Base-by-base conservation (phyloP, 2,113 vertebrate species). In the Psittacus erithacus region DNA sequence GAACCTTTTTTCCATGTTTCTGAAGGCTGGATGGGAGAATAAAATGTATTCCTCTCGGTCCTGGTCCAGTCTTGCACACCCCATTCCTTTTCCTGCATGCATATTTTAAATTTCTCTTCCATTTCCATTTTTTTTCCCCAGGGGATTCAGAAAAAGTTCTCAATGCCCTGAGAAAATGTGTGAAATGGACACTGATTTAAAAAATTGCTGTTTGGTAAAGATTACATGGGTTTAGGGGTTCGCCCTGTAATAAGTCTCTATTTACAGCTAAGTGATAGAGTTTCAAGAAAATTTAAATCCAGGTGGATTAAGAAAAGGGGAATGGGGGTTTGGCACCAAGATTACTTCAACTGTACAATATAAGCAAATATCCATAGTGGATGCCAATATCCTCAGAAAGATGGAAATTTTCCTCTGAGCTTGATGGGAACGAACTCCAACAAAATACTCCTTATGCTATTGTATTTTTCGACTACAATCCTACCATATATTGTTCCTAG, bases 221-320 rank as follows among this genome's bases (percentile, higher is more conserved):
- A 13, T 80, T 64, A 27, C 24, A 20, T 47, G 33, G 22, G 18
- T 71, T 64, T 57, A 77, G 33, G 43, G 80, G 29, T 39, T 71
- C 94, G 59, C 75, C 35, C 24, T 91, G 31, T 75, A 59, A 31
- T 88, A 88, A 78, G 6, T 88, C 70, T 82, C 76, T 60, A 71
- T 88, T 83, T 85, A 85, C 53, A 92, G 25, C 50, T 84, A 90
- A 92, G 55, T 83, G 86, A 84, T 52, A 82, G 44, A n/a, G 3
- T 80, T 95, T 90, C 6, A 69, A 94, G 78, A 82, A 95, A 96
- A 82, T 52, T 29, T 80, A 93, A 24, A 75, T 96, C 63, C 70
- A 75, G 83, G 35, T 24, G 70, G 88, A 92, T 82, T 76, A 60
- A 65, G 88, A 91, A 87, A 93, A 7, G 6, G 3, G 2, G 3